Conservation (phyloP, 2,888 invertebrate genomes). For the Caenorhabditis zanzibari region DNA sequence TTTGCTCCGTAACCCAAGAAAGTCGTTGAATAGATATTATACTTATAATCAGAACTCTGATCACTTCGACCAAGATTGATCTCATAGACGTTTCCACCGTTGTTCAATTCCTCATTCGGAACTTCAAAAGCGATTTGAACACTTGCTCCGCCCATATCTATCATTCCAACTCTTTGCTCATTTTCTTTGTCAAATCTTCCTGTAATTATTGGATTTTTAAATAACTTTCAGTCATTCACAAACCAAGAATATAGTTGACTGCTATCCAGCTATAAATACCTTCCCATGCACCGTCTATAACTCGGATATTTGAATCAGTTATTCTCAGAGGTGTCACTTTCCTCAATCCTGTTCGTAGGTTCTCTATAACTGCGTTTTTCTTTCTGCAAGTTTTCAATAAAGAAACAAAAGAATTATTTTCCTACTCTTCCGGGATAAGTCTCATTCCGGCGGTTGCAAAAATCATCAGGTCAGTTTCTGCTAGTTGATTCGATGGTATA, state of each 20-base stretch:
- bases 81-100: slow-evolving; percentile 71
- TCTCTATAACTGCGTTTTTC: slow-evolving; percentile 84
- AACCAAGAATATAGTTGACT: slow-evolving; percentile 79
- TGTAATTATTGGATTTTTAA: not conserved
- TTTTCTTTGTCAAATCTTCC: slow-evolving; percentile 29
- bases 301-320: slow-evolving; percentile 84
- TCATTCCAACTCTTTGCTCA: slow-evolving; percentile 85
- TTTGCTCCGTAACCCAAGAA: slow-evolving; percentile 86
- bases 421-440: slow-evolving; percentile 84
- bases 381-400: slow-evolving; percentile 73
- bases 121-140: slow-evolving; percentile 85
- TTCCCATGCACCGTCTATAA: slow-evolving; percentile 86
- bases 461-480: slow-evolving; percentile 85
- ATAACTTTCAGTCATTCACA: no score
- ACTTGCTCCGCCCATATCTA: slow-evolving; percentile 86
- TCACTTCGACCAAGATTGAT: slow-evolving; percentile 85
- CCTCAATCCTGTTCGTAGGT: slow-evolving; percentile 84
- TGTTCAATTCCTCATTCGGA: slow-evolving; percentile 66
- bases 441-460: slow-evolving; percentile 86
- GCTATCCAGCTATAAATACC: slow-evolving; percentile 86
- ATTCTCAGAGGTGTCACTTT: slow-evolving; percentile 85
- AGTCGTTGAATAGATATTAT: slow-evolving; percentile 85
- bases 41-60: slow-evolving; percentile 84
- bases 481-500: slow-evolving; percentile 84
- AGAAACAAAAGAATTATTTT: not conserved